Conservation (phyloP, 2,797 vertebrate species). For the Eidolon dupreanum region DNA sequence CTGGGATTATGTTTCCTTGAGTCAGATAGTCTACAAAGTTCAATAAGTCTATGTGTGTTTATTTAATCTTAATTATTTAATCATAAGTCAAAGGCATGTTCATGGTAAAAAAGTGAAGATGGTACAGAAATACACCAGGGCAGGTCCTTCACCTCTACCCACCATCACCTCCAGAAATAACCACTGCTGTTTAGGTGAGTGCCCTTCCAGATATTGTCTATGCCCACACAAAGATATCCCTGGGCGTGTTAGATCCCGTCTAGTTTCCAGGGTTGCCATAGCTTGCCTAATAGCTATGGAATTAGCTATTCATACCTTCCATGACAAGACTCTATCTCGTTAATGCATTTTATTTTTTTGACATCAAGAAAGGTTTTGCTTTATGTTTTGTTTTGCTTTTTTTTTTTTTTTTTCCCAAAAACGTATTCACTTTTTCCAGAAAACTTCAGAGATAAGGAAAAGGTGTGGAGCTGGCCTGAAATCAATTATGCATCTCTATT, state of each 20-base stretch:
- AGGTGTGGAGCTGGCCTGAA: neutral
- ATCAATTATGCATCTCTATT: neutral
- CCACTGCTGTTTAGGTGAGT: neutral
- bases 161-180: neutral
- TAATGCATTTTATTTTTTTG: neutral
- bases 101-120: neutral
- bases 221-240: neutral
- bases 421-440: neutral
- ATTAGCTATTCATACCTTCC: neutral
- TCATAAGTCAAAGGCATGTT: neutral
- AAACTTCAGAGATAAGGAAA: slow-evolving; percentile 23
- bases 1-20: slow-evolving; percentile 26
- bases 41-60: neutral
- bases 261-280: neutral
- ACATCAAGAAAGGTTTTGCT: neutral
- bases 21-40: slow-evolving; percentile 10
- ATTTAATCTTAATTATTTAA: neutral
- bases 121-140: neutral
- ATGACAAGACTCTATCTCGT: neutral
- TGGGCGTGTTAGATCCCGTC: neutral
- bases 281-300: neutral
- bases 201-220: neutral
- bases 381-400: neutral
- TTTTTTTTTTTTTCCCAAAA: neutral
- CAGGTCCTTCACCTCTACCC: neutral